Evolutionary conservation across 2,113 vertebrate genomes (phyloP), one percentile per base, ranked within the genome.

Genomic region (Callopanchax toddi): DNA sequence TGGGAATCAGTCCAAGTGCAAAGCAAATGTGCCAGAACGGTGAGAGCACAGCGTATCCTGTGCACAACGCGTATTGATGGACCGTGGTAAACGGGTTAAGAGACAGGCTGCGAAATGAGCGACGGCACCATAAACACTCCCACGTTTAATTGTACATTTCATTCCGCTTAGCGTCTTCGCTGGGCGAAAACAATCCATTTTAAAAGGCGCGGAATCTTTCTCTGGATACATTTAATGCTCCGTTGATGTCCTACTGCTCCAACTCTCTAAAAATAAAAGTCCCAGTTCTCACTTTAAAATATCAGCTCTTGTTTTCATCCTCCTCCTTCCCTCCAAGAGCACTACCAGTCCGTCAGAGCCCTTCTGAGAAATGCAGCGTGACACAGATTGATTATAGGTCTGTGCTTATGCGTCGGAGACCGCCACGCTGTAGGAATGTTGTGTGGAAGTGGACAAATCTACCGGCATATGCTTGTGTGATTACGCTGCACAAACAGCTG

Each of bases 381-480:
- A 60, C 82, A 81, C 74, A 79, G 86, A 89, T 85, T 81, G 81
- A 89, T 87, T 77, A 81, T 44, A 66, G 69, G 62, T 70, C 70
- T 69, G 21, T 54, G 46, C 36, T 70, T 62, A 76, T 85, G 67
- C 83, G 82, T 73, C 5, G 48, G 79, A 71, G 77, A 67, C 45
- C 6, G 45, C 57, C 55, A 54, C 45, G 32, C 39, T 64, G 67
- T 61, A 6, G 46, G 40, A 61, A 71, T 67, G 75, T 79, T 70
- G 52, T 69, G 52, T 52, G 70, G 62, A 74, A 75, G 65, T 63
- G 57, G 76, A 81, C 62, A 65, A 68, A 67, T 76, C 63, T 48
- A 45, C 23, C 52, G 12, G 64, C 48, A 58, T 45, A 59, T 50
- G 54, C 66, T 67, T 59, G 70, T 61, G 58, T 71, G 73, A 81